Evolutionary conservation across 2,797 vertebrate genomes (phyloP).

Genomic region (Dermochelys coriacea): DNA sequence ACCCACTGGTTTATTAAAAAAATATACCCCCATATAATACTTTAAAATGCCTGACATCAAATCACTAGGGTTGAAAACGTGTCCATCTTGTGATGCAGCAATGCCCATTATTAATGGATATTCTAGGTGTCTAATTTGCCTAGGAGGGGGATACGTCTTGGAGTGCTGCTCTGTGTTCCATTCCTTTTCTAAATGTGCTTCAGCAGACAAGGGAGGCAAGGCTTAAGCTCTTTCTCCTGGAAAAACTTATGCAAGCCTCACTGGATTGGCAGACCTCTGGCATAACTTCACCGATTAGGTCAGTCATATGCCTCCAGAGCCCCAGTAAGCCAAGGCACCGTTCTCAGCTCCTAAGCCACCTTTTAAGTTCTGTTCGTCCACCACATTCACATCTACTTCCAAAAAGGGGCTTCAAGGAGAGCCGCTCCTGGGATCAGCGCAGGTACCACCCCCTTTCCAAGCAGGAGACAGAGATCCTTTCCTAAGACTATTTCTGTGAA

Average conservation of each 20-base stretch:
- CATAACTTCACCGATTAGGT: not conserved
- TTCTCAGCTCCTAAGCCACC: not conserved
- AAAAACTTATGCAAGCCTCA: not conserved
- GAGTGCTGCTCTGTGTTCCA: not conserved
- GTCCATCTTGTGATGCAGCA: not conserved
- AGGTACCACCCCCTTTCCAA: not conserved
- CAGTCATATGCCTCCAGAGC: not conserved
- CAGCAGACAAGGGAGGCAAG: not conserved
- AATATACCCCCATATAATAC: not conserved
- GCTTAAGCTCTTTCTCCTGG: not conserved
- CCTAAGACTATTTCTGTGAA: not conserved
- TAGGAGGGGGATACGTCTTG: not conserved
- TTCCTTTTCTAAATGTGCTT: not conserved
- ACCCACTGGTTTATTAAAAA: too few relatives aligned
- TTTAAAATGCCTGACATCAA: not conserved
- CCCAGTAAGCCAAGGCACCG: not conserved
- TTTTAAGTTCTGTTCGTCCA: not conserved
- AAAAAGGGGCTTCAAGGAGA: not conserved
- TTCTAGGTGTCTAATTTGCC: not conserved
- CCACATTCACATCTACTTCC: not conserved
- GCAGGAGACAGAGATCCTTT: not conserved
- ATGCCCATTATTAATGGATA: not conserved
- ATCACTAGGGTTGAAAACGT: not conserved
- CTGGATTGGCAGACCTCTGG: not conserved
- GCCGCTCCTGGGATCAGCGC: not conserved